Percentiles rank a stretch among this genome's conserved stretches.
Evolutionary conservation across 2,113 vertebrate genomes (phyloP).

Genomic region (Piaya cayana): DNA sequence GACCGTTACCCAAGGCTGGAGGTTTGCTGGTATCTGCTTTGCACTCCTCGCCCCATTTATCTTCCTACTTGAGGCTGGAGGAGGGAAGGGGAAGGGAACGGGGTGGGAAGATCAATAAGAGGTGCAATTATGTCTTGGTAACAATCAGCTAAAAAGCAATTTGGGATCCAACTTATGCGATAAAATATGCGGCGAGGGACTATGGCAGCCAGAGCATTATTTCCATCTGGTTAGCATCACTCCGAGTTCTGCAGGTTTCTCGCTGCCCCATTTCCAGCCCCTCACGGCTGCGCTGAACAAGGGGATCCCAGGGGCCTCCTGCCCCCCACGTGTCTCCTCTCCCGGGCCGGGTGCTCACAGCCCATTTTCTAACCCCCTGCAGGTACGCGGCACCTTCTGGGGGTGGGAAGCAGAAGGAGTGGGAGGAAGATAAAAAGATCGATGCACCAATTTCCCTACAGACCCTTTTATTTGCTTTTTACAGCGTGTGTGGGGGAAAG

Average conservation of each 20-base stretch:
- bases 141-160: slow-evolving; percentile 34
- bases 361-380: background rate
- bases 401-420: background rate
- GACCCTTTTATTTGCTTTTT: background rate
- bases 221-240: background rate
- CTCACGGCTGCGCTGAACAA: fast-evolving
- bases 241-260: background rate
- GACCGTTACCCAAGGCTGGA: fast-evolving
- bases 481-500: fast-evolving
- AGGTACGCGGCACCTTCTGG: background rate
- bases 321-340: background rate
- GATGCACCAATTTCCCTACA: background rate
- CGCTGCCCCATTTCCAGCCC: background rate
- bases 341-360: fast-evolving
- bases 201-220: background rate
- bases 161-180: background rate
- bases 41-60: background rate
- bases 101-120: background rate
- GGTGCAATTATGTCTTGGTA: background rate
- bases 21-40: background rate
- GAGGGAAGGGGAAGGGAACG: background rate
- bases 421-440: background rate
- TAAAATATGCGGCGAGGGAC: background rate
- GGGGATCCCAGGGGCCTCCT: too few species aligned
- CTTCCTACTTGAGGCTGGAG: background rate